phyloP scores from a whole-genome alignment of 2,113 vertebrate genomes.

The Peromyscus leucopus region DNA sequence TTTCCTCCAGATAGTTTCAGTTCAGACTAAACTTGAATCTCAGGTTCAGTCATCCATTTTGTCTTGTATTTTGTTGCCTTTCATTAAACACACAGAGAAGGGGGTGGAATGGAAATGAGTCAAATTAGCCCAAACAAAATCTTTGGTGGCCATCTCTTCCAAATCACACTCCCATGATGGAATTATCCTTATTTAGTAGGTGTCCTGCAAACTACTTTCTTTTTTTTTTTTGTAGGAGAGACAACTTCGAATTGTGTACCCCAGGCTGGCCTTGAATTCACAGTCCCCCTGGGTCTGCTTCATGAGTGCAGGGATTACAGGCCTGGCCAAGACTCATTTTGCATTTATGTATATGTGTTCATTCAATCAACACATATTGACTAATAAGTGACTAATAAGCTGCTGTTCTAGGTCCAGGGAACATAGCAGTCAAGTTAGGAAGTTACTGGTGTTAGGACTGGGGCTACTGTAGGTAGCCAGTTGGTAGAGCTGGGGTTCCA shows the following conservation, averaged over 20 bases:
- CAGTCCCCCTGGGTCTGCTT: neutral
- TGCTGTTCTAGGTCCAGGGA: neutral
- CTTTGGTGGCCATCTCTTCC: neutral
- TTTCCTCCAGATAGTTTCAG: neutral
- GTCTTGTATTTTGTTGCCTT: conserved; percentile 13
- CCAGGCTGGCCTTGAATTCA: too few species aligned
- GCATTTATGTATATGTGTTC: neutral
- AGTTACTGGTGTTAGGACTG: neutral
- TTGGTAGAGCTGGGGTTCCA: neutral
- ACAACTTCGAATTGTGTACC: neutral
- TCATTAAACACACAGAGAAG: neutral
- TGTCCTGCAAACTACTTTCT: neutral
- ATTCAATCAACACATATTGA: neutral
- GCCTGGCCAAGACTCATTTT: neutral
- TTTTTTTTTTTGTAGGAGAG: neutral
- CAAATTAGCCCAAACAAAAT: neutral
- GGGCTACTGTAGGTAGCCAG: neutral
- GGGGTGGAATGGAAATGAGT: neutral
- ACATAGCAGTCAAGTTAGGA: neutral
- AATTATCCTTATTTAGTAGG: neutral
- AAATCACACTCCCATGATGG: neutral
- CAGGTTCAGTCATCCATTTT: neutral
- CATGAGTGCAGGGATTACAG: neutral
- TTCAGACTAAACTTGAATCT: conserved; percentile 17
- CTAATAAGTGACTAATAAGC: neutral